Conservation (phyloP, 2,113 vertebrate genomes). For the Tragelaphus scriptus region DNA sequence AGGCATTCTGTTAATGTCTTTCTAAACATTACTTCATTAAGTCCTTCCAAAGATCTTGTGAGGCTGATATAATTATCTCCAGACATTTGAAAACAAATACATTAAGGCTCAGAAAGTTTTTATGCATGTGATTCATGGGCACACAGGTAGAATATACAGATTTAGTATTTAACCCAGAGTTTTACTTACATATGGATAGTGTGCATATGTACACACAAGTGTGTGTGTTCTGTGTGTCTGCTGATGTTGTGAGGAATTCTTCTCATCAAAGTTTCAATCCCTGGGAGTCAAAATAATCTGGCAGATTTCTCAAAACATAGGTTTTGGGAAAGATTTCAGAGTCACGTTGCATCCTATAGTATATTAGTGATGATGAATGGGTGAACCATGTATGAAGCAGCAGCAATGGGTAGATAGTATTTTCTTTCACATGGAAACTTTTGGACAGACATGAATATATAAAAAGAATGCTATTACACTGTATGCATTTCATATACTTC, state of each 20-base stretch:
- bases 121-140: neutral
- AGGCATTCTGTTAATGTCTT: neutral
- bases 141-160: neutral
- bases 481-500: neutral
- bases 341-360: neutral
- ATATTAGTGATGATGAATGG: neutral
- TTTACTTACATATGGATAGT: neutral
- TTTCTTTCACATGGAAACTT: neutral
- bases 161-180: neutral
- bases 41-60: neutral
- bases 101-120: neutral
- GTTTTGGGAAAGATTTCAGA: neutral
- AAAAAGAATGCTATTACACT: neutral
- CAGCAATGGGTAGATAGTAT: neutral
- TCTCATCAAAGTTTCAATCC: neutral
- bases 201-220: too few relatives aligned
- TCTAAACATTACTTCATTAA: slow-evolving; percentile 38
- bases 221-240: neutral
- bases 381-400: neutral
- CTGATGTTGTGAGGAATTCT: neutral
- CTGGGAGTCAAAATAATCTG: neutral
- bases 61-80: neutral
- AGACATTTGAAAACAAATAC: neutral
- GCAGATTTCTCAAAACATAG: neutral
- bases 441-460: neutral